phyloP scores from a whole-genome alignment of 2,888 invertebrate species.

The Rotaria sp. region DNA sequence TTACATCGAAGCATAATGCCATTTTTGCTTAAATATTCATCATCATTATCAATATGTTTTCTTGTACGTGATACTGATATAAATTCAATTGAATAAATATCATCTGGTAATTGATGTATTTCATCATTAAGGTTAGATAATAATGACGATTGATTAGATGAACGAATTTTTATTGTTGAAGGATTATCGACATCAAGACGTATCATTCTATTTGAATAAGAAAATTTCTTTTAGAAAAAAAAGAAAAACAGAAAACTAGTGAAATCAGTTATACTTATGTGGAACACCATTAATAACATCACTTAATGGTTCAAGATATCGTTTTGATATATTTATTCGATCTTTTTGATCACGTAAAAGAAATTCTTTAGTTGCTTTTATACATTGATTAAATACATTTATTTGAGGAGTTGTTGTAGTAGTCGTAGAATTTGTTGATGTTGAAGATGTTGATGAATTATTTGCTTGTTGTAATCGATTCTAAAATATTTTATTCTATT shows the following conservation, averaged over 20 bases:
- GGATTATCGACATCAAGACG: neutral
- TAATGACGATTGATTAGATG: neutral
- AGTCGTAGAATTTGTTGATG: neutral
- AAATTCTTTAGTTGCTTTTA: neutral
- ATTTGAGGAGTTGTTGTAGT: neutral
- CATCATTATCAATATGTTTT: neutral
- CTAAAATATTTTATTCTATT: neutral
- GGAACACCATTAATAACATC: conserved; percentile 25
- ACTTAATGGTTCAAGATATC: conserved; percentile 17
- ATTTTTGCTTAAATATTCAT: neutral
- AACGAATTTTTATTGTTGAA: conserved; percentile 16
- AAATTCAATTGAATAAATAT: neutral
- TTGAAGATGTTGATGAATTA: neutral
- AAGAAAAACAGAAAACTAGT: neutral
- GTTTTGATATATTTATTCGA: neutral
- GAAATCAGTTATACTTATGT: conserved; percentile 13
- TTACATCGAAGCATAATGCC: conserved; percentile 9
- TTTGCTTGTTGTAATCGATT: neutral
- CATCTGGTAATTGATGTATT: neutral
- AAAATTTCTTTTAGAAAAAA: neutral
- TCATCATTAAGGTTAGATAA: neutral
- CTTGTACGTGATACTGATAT: neutral
- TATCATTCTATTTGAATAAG: neutral
- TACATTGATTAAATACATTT: neutral
- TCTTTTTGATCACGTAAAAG: neutral